A percentile compares a stretch with the other conserved stretches of the same genome.
Conservation (phyloP, 2,797 vertebrate genomes). For the Rhynchotus rufescens region DNA sequence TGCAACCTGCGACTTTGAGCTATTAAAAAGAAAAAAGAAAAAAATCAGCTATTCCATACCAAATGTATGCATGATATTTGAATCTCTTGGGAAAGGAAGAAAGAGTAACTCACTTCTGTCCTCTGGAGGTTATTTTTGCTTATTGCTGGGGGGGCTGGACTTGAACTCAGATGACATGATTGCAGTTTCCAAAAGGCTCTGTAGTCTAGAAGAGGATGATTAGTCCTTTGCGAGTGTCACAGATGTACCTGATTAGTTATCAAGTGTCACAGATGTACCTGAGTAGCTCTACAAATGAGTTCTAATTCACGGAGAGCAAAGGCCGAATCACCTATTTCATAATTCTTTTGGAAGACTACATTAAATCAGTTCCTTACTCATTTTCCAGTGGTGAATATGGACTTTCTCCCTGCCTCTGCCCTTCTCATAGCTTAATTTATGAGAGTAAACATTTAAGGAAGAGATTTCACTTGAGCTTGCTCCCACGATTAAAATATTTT, state of each 20-base stretch:
- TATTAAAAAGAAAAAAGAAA: not conserved
- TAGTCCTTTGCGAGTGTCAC: not conserved
- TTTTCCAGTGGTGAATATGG: not conserved
- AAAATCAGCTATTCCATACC: not conserved
- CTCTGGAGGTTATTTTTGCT: not conserved
- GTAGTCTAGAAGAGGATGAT: not conserved
- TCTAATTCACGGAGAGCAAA: not conserved
- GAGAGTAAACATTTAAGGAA: slow-evolving; percentile 2
- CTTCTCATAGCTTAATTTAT: not conserved
- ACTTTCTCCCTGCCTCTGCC: not conserved
- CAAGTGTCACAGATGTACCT: not conserved
- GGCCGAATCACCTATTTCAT: not conserved
- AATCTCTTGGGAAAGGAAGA: not conserved
- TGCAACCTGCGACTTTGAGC: not conserved
- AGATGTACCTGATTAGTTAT: not conserved
- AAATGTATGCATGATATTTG: not conserved
- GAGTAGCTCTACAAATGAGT: not conserved
- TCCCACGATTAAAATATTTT: not conserved
- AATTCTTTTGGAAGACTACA: not conserved
- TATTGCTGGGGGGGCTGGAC: not conserved
- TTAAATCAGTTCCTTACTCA: not conserved
- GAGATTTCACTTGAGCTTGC: not conserved
- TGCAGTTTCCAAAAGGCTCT: not conserved
- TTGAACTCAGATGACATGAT: not conserved
- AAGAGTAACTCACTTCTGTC: not conserved